Conservation (phyloP, 1,140 invertebrate species). For the Nasonia longicornis region DNA sequence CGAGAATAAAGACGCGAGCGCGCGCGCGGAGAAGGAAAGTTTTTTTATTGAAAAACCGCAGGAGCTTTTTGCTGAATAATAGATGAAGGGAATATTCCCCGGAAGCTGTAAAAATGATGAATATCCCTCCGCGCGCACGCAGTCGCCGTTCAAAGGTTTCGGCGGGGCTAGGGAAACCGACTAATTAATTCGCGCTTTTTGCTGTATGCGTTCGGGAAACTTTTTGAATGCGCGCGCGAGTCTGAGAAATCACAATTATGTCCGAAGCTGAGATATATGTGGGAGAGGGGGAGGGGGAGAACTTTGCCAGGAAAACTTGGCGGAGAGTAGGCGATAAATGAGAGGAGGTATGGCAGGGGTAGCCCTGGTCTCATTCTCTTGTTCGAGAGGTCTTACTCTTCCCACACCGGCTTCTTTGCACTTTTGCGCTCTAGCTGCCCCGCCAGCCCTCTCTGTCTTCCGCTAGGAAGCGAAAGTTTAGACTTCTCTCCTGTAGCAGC, state of each 20-base stretch:
- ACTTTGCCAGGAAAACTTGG: not conserved
- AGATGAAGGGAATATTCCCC: not conserved
- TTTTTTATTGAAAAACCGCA: not conserved
- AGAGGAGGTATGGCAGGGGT: not conserved
- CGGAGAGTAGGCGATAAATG: not conserved
- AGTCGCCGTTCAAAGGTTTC: not conserved
- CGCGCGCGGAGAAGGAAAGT: not conserved
- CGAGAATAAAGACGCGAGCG: not conserved
- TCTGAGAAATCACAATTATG: not conserved
- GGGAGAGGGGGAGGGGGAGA: not conserved
- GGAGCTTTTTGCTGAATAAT: not conserved
- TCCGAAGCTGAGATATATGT: not conserved
- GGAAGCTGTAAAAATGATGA: constrained; percentile 2
- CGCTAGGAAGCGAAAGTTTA: not conserved
- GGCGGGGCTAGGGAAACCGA: not conserved
- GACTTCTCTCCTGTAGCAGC: not conserved
- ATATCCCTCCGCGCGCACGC: not conserved
- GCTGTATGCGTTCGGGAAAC: not conserved
- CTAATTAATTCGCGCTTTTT: not conserved
- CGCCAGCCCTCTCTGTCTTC: not conserved
- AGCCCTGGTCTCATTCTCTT: constrained; percentile 5
- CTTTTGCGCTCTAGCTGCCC: not conserved
- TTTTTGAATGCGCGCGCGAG: not conserved
- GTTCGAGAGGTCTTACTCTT: constrained; percentile 2
- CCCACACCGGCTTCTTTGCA: not conserved